These are phyloP conservation scores for Himalopsyche anomala DNA, from an alignment of 2,888 invertebrate genomes.

Conservation along the genomic window DNA sequence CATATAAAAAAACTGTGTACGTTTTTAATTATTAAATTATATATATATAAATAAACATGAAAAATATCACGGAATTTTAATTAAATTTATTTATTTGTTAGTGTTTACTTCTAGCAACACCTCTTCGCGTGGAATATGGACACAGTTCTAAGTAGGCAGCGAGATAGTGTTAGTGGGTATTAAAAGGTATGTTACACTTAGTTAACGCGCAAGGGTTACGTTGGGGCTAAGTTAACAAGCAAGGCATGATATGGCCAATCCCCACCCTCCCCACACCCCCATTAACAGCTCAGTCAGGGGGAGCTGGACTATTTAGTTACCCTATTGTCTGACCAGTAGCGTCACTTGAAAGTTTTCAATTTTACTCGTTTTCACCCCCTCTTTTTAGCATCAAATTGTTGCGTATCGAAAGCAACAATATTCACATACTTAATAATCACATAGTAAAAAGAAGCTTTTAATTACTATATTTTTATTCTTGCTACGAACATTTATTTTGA, in stretches of 20 bases:
- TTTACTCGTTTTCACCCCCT: not conserved
- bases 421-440: not conserved
- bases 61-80: not conserved
- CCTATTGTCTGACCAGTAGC: slow-evolving; percentile 42
- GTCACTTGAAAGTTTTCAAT: slow-evolving; percentile 36
- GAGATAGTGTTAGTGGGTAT: slow-evolving; percentile 58
- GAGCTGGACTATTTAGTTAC: slow-evolving; percentile 38
- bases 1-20: too few species aligned
- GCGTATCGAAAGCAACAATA: not conserved
- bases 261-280: slow-evolving; percentile 24
- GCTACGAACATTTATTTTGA: too few species aligned
- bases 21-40: too few species aligned
- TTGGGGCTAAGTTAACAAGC: slow-evolving; percentile 64
- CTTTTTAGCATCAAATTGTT: slow-evolving; percentile 13
- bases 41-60: too few species aligned
- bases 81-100: not conserved
- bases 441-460: too few species aligned
- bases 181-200: slow-evolving; percentile 65
- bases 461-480: too few species aligned
- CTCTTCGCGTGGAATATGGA: slow-evolving; percentile 13
- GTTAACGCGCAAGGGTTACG: slow-evolving; percentile 64
- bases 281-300: slow-evolving; percentile 36
- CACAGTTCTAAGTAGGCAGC: slow-evolving; percentile 56
- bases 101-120: not conserved
- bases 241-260: slow-evolving; percentile 53